These are phyloP conservation scores for Grapholita molesta DNA, from an alignment of 1,140 invertebrate genomes.

Conservation along the genomic window DNA sequence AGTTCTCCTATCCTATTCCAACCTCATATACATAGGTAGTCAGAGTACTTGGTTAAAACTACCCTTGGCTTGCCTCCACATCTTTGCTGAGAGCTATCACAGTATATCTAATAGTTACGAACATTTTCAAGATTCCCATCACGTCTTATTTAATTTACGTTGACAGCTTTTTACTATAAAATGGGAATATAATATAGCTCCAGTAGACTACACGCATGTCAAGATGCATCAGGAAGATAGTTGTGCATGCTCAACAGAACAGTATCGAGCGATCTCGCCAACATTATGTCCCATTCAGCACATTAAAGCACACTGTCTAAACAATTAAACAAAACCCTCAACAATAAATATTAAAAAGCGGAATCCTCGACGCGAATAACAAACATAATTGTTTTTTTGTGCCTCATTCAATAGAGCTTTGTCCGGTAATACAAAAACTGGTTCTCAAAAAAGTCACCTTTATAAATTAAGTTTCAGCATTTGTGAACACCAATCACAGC, in stretches of 20 bases:
- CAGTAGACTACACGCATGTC: not conserved
- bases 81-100: no score
- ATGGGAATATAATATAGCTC: not conserved
- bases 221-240: slow-evolving; percentile 10
- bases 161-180: slow-evolving; percentile 7
- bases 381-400: slow-evolving; percentile 74
- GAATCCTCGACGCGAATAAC: slow-evolving; percentile 62
- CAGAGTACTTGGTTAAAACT: no score
- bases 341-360: slow-evolving; percentile 58
- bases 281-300: slow-evolving; percentile 27
- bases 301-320: slow-evolving; percentile 24
- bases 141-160: not conserved
- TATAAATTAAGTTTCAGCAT: slow-evolving; percentile 73
- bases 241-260: not conserved
- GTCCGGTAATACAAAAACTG: slow-evolving; percentile 51
- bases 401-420: slow-evolving; percentile 62
- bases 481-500: slow-evolving; percentile 43
- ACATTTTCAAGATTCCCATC: not conserved
- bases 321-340: slow-evolving; percentile 47
- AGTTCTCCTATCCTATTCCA: not conserved
- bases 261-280: not conserved
- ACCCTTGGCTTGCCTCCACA: not conserved
- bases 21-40: no score
- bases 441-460: slow-evolving; percentile 74
- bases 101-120: no score